Evolutionary conservation across 2,113 vertebrate species (phyloP).

Genomic region (Arizona elegans): DNA sequence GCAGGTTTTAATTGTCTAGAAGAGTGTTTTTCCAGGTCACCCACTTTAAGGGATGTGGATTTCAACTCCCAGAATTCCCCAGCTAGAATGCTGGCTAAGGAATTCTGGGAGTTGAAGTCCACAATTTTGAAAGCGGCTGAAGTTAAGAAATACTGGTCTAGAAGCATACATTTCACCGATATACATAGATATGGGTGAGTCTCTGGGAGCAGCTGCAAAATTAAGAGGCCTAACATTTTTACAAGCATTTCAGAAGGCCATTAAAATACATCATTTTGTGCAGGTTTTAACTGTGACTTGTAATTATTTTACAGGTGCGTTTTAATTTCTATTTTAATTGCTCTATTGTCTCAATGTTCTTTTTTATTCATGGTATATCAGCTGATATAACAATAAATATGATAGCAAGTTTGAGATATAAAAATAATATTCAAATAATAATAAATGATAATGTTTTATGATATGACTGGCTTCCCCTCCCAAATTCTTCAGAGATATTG

Average conservation of each 20-base stretch:
- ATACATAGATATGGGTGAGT: neutral
- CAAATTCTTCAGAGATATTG: neutral
- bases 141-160: neutral
- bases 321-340: neutral
- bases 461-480: neutral
- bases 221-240: neutral
- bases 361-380: neutral
- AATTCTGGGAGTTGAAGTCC: neutral
- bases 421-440: neutral
- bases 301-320: neutral
- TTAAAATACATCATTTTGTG: neutral
- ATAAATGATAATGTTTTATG: neutral
- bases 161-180: neutral
- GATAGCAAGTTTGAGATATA: neutral
- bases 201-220: neutral
- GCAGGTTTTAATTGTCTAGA: neutral
- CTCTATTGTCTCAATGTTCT: neutral
- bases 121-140: neutral
- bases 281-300: neutral
- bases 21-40: neutral
- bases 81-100: neutral
- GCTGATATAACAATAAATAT: neutral
- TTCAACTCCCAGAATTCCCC: neutral
- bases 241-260: neutral
- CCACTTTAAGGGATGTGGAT: neutral